Evolutionary conservation across 53 echinoderm and acorn worm species (phyloP).

Genomic region (Luidia sarsii): DNA sequence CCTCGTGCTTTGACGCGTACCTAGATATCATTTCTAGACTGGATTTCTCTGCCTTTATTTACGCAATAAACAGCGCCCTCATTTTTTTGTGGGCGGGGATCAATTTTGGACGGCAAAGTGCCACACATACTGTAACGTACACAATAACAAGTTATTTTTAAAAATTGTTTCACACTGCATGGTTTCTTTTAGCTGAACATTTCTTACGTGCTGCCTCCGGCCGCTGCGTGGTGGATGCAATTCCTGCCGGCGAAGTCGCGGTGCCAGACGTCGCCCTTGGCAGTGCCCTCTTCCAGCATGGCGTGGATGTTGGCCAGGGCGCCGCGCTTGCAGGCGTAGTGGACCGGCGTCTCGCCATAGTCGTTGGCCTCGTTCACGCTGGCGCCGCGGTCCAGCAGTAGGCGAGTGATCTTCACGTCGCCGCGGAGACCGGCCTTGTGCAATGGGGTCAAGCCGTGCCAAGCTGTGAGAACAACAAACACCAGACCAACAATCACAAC

Average conservation of each 20-base stretch:
- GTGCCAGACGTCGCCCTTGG: conserved; percentile 63
- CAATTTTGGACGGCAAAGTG: too few relatives aligned
- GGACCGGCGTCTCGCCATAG: conserved; percentile 88
- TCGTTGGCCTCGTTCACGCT: conserved; percentile 70
- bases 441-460: conserved; percentile 86
- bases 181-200: too few relatives aligned
- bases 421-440: conserved; percentile 91
- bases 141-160: too few relatives aligned
- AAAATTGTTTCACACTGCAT: too few relatives aligned
- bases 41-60: too few relatives aligned
- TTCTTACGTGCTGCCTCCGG: conserved; percentile 95
- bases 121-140: too few relatives aligned
- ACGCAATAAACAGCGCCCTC: too few relatives aligned
- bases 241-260: conserved; percentile 75
- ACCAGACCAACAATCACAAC: background rate
- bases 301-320: conserved; percentile 68
- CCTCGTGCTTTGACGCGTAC: too few relatives aligned
- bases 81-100: too few relatives aligned
- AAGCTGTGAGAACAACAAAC: conserved; percentile 49
- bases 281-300: conserved; percentile 65
- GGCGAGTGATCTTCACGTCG: conserved; percentile 68
- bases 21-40: too few relatives aligned
- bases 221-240: conserved; percentile 83
- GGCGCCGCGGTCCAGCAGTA: conserved; percentile 78
- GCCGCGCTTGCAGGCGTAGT: conserved; percentile 94